Base-by-base conservation (phyloP, 2,797 vertebrate species). In the Poecile montanus region DNA sequence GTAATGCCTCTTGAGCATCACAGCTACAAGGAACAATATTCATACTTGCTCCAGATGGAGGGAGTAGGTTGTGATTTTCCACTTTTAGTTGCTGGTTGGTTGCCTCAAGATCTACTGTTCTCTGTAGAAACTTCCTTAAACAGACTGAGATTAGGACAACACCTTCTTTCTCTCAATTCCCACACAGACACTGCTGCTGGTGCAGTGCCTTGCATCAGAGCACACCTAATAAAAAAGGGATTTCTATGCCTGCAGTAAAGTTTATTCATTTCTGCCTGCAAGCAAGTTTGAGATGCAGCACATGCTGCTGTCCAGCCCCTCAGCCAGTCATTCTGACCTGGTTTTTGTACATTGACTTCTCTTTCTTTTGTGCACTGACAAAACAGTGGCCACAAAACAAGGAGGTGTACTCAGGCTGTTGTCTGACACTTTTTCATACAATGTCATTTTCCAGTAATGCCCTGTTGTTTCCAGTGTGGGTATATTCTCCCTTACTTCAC, bases 121-220 rank as follows among this genome's bases (percentile, higher is more conserved):
- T 81, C 66, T 11, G 6, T 23, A 67, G 38, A 62, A 51, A 74
- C 18, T 62, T 95, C 34, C 56, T 81, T 44, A 79, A 53, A 63
- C 10, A 66, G 18, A 58, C 29, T 1, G 3, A 72, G 18, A 53
- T 58, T 76, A 88, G 47, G 48, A 38, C 19, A 93, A 17, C 47
- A 42, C 5, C 27, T 50, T 16, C 32, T 60, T 77, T 40, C 40
- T 61, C 62, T 53, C n/a, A 54, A 4, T 56, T 85, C 44, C 42
- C 60, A 60, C 61, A 23, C 71, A 89, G 74, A 73, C 21, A 42
- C 9, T 74, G 51, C 72, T 83, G 44, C 42, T 76, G 66, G 51
- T 85, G 62, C 67, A 78, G 36, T 94, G 94, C 47, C 70, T 93
- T 88, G 2, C 75, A 56, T 90, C 57, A 94, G 21, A 89, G 54